phyloP scores from a whole-genome alignment of 2,113 vertebrate species.

The Sus scrofa region DNA sequence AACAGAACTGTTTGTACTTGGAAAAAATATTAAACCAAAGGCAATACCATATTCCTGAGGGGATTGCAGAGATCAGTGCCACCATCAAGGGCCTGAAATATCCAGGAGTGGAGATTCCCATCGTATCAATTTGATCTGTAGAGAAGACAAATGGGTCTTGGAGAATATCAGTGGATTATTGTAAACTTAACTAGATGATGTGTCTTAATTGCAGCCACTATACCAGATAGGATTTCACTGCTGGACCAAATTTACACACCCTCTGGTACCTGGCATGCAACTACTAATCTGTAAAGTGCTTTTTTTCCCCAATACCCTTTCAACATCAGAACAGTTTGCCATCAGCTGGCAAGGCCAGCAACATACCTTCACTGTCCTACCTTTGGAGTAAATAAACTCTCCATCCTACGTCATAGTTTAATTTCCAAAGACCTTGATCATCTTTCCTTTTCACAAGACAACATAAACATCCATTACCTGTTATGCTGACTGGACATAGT shows the following conservation, averaged over 20 bases:
- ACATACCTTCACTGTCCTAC: background rate
- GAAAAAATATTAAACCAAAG: background rate
- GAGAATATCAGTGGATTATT: background rate
- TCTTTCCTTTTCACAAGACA: background rate
- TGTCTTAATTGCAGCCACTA: background rate
- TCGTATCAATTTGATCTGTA: background rate
- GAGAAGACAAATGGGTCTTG: background rate
- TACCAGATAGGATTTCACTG: background rate
- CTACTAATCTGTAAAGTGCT: background rate
- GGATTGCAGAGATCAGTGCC: background rate
- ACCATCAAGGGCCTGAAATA: background rate
- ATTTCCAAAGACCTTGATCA: background rate
- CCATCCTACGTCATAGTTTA: background rate
- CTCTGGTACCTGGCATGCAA: background rate
- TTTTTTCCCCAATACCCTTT: background rate
- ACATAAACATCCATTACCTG: background rate
- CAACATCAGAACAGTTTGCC: background rate
- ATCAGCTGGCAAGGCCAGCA: background rate
- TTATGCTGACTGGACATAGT: background rate
- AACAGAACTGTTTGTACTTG: background rate
- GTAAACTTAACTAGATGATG: background rate
- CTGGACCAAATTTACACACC: background rate
- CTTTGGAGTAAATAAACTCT: background rate
- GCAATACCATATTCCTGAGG: background rate
- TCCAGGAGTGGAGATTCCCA: background rate